Evolutionary conservation across 92 coral and sea anemone genomes (phyloP).

Genomic region (Porites rus): DNA sequence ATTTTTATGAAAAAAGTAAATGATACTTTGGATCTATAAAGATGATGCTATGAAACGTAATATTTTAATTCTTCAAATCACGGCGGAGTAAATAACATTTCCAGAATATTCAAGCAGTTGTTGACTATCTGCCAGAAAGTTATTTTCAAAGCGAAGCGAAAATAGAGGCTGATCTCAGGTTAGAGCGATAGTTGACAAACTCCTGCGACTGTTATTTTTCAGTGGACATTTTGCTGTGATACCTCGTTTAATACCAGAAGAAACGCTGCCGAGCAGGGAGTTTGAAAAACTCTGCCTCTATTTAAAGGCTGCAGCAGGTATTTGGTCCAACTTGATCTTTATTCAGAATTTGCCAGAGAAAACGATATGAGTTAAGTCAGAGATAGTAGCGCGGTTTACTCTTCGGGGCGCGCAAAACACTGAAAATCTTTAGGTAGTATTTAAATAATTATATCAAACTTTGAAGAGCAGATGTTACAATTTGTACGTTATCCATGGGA

Average conservation of each 20-base stretch:
- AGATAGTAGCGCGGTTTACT: background rate
- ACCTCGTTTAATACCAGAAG: background rate
- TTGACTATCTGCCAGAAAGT: slow-evolving; percentile 6
- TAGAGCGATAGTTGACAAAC: slow-evolving; percentile 34
- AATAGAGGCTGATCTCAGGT: too few species aligned
- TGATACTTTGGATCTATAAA: background rate
- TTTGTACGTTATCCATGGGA: slow-evolving; percentile 3
- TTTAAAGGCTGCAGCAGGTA: background rate
- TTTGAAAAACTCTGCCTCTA: background rate
- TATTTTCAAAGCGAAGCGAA: background rate
- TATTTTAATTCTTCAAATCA: background rate
- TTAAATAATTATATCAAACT: background rate
- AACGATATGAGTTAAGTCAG: slow-evolving; percentile 19
- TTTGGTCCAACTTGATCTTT: slow-evolving; percentile 7
- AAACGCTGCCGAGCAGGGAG: background rate
- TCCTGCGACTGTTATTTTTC: slow-evolving; percentile 15
- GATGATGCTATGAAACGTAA: background rate
- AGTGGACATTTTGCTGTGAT: slow-evolving; percentile 32
- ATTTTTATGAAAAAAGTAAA: background rate
- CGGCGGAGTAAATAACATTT: slow-evolving; percentile 1
- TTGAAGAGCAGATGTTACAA: slow-evolving; percentile 10
- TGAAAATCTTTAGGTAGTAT: slow-evolving; percentile 10
- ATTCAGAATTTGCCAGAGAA: background rate
- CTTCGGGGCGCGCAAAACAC: slow-evolving; percentile 32
- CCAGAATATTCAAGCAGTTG: slow-evolving; percentile 13